Base-by-base conservation (phyloP, 2,113 vertebrate genomes). In the Muntiacus reevesi region DNA sequence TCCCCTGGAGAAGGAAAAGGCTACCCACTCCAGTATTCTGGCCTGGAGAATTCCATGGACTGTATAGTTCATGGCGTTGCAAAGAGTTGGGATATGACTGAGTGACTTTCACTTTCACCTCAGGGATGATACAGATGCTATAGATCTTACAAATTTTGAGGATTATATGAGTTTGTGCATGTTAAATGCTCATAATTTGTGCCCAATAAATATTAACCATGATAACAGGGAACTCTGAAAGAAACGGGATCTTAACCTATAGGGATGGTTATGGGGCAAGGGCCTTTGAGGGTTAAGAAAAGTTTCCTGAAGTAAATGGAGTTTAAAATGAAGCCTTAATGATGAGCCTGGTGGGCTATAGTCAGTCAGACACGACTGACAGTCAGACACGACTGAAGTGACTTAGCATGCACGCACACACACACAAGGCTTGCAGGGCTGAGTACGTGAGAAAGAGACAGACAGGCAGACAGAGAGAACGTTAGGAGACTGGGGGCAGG, bases 1-100 rank as follows among this genome's bases (percentile, higher is more conserved):
- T 67, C 33, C 64, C 64, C 64, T 67, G 64, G 33, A 67, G 64
- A 67, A 67, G 33, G 33, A 19, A 67, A 67, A 21, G 64, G 64
- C 64, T 67, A 67, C n/a, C 33, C 62, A 67, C 62, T 19, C 8
- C 64, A 67, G 33, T 11, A 67, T 67, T 67, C 33, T 67, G 64
- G 33, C 64, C 64, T 67, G 33, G 64, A 67, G 64, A 67, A 5
- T 36, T 36, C 33, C 64, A n/a, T 67, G 33, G n/a, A 67, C 33
- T 0, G 0, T 67, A 36, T n/a, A 67, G 62, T n/a, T 67, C 33
- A 36, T 11, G n/a, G n/a, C n/a, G n/a, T 71, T 2, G 0, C n/a
- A 71, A 23, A 40, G 5, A 71, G n/a, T 40, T 1, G 0, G 0
- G n/a, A 71, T 19, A 40, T 1, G 2, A 71, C 17, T 40, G n/a